Evolutionary conservation across 64 coral and sea anemone genomes (phyloP).

Genomic region (Cladopsammia gracilis): DNA sequence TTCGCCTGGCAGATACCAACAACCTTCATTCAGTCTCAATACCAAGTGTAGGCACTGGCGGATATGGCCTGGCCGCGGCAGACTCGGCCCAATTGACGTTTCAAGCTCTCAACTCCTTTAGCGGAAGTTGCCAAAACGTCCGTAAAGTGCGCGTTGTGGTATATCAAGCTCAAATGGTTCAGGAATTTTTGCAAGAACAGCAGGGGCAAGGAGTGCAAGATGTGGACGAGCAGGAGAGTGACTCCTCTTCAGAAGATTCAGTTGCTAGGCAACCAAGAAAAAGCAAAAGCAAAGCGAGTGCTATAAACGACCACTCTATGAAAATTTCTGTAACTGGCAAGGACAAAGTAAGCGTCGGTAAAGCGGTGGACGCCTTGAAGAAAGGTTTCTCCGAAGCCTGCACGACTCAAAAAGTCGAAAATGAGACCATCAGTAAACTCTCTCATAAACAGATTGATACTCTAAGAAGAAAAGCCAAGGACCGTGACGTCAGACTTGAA

Average conservation of each 20-base stretch:
- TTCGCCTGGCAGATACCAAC: conserved; percentile 32
- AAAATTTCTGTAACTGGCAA: conserved; percentile 26
- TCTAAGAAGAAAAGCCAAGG: conserved; percentile 12
- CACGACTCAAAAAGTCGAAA: conserved; percentile 35
- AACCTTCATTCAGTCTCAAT: conserved; percentile 58
- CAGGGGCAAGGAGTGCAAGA: conserved; percentile 15
- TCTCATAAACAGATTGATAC: conserved; percentile 1
- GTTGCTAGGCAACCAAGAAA: background rate
- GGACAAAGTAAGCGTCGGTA: conserved; percentile 39
- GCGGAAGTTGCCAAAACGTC: conserved; percentile 15
- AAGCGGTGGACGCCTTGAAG: conserved; percentile 6
- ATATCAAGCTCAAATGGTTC: conserved; percentile 67
- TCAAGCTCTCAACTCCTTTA: conserved; percentile 20
- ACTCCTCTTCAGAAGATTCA: too few species aligned
- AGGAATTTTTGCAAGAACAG: conserved; percentile 46
- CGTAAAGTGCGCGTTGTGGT: conserved; percentile 55
- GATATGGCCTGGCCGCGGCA: conserved; percentile 12
- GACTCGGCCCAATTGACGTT: conserved; percentile 61
- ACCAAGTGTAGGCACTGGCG: conserved; percentile 67
- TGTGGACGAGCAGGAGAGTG: background rate
- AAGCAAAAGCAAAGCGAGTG: background rate
- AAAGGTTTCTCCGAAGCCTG: conserved; percentile 56
- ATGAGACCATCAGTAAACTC: conserved; percentile 21
- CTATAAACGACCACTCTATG: background rate
- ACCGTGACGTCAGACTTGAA: conserved; percentile 56